Evolutionary conservation across 2,888 invertebrate genomes (phyloP), one percentile per base, ranked within the genome.

Genomic region (Deilephila elpenor): DNA sequence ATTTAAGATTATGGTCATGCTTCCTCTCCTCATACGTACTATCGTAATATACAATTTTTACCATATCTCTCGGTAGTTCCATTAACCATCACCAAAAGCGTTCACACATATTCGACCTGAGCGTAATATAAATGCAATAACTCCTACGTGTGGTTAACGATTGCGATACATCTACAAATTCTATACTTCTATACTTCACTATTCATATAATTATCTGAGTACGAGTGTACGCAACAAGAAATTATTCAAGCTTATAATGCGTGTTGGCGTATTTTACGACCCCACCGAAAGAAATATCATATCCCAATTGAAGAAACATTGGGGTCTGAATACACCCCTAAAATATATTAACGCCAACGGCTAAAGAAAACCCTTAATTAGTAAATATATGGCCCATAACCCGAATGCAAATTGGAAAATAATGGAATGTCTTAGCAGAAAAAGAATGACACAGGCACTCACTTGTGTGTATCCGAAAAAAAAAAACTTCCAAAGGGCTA

Each of bases 371-470:
- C 67, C 44, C 67, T 25, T n/a, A 73, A 29, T 56, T 64, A 74
- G 70, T 64, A 75, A 72, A 64, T 71, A 61, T 71, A 67, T 44
- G 71, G 71, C 70, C 74, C 71, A 56, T 61, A 71, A 67, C 59
- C 72, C 70, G 62, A 56, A 71, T 71, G 62, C 17, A 72, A 73
- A 62, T 59, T 70, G 61, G n/a, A 56, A 56, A 56, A 56, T 6
- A 56, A 17, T 73, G 75, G 75, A 75, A 75, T 75, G 74, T 75
- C 67, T 56, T 70, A 71, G 61, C 74, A 71, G 71, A 73, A 75
- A 53, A 59, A 67, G 5, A 51, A 64, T 64, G 34, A 67, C 67
- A 44, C 25, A 14, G 17, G 17, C 7, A 67, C 51, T 67, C 51
- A 14, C 17, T 51, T 51, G 25, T 25, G 17, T 44, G 67, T 51